Percentiles rank a stretch among this genome's conserved stretches.
These are phyloP conservation scores for Hystrix brachyura DNA, from an alignment of 2,113 vertebrate species.

Conservation along the genomic window DNA sequence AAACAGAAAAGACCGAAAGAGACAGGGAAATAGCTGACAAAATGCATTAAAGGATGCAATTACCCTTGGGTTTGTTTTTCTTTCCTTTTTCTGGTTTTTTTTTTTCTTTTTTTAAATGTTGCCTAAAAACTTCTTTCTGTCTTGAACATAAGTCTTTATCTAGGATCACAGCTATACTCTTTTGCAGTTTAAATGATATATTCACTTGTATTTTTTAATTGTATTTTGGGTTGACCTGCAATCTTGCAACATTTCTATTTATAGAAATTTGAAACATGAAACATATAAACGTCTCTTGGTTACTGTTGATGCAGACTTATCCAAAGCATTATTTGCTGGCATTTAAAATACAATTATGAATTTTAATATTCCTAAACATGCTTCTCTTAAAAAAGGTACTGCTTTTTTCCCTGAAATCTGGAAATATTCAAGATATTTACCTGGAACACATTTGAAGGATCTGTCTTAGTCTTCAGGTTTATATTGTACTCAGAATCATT, in stretches of 20 bases:
- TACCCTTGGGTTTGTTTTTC: constrained; percentile 1
- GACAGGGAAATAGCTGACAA: not conserved
- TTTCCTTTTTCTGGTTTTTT: constrained; percentile 16
- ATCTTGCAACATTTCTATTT: not conserved
- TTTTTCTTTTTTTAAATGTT: constrained; percentile 41
- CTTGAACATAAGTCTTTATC: constrained; percentile 24
- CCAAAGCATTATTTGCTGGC: not conserved
- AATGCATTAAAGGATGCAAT: not conserved
- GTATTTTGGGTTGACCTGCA: constrained; percentile 43
- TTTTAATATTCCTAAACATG: constrained; percentile 56
- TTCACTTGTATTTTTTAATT: constrained; percentile 21
- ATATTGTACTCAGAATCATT: constrained; percentile 47
- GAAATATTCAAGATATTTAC: constrained; percentile 51
- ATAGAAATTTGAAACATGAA: constrained; percentile 3
- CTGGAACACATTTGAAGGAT: constrained; percentile 4
- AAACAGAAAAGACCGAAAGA: constrained; percentile 25
- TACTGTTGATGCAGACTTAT: not conserved
- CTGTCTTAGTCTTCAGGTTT: constrained; percentile 37
- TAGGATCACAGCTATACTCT: constrained; percentile 43
- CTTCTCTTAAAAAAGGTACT: constrained; percentile 43
- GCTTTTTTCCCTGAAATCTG: not conserved
- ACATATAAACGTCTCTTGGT: not conserved
- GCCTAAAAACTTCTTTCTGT: constrained; percentile 61
- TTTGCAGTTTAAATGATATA: constrained; percentile 54
- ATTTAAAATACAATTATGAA: constrained; percentile 43